Evolutionary conservation across 2,888 invertebrate genomes (phyloP).

Genomic region (Drosophila histrio): DNA sequence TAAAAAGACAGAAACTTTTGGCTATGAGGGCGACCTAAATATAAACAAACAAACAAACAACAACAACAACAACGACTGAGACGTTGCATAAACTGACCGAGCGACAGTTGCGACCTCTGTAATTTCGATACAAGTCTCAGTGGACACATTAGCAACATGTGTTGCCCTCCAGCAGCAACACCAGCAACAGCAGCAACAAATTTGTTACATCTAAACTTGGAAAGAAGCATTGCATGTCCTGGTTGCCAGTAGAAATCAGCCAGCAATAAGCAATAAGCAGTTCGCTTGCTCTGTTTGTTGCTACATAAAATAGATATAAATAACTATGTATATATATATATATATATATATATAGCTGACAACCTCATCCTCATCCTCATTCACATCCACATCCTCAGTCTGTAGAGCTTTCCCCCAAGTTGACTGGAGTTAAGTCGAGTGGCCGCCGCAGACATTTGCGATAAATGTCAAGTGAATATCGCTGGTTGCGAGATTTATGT

Average conservation of each 20-base stretch:
- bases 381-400: neutral
- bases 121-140: conserved; percentile 75
- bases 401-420: neutral
- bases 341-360: neutral
- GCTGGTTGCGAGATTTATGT: conserved; percentile 63
- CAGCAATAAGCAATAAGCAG: conserved; percentile 15
- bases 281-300: conserved; percentile 9
- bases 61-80: conserved; percentile 31
- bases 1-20: conserved; percentile 56
- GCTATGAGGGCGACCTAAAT: conserved; percentile 28
- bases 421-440: conserved; percentile 25
- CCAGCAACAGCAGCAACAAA: conserved; percentile 50
- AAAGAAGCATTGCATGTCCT: conserved; percentile 34
- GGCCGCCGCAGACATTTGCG: conserved; percentile 55
- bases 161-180: conserved; percentile 63
- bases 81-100: conserved; percentile 55
- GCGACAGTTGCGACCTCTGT: conserved; percentile 70
- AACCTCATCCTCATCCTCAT: neutral
- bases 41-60: conserved; percentile 14
- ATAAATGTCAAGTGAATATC: conserved; percentile 68
- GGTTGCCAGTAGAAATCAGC: conserved; percentile 3
- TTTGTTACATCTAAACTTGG: conserved; percentile 65
- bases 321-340: conserved; percentile 28
- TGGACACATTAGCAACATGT: conserved; percentile 78
- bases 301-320: conserved; percentile 59